Percentiles rank a stretch among this genome's conserved stretches.
Conservation (phyloP, 2,797 vertebrate genomes). For the Cheirogaleus major region DNA sequence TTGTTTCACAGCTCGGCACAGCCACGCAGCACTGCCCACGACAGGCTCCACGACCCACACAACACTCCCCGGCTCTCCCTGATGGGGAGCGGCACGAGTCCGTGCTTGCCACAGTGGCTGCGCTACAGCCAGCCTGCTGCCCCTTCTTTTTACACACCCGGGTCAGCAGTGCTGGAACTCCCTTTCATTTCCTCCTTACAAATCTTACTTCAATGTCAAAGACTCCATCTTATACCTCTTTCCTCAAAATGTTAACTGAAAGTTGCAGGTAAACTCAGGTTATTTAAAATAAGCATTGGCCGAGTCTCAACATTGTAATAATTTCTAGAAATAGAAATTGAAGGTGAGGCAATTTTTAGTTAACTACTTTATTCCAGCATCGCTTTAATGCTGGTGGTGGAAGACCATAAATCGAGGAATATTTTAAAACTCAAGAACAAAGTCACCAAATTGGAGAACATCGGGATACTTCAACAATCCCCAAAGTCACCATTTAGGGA, state of each 20-base stretch:
- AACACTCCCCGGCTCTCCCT: not conserved
- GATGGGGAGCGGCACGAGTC: not conserved
- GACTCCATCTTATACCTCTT: not conserved
- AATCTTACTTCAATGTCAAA: not conserved
- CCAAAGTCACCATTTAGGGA: not conserved
- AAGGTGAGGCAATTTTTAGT: not conserved
- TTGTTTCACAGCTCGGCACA: not conserved
- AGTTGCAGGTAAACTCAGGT: not conserved
- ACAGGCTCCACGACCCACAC: not conserved
- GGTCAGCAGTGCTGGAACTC: too few relatives aligned
- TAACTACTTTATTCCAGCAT: not conserved
- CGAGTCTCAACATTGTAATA: not conserved
- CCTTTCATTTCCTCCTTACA: not conserved
- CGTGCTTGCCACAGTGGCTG: not conserved
- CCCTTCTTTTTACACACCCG: too few relatives aligned
- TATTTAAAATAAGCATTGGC: not conserved
- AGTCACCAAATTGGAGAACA: not conserved
- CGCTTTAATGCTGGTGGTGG: not conserved
- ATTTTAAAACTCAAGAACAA: not conserved
- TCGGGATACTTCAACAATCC: not conserved
- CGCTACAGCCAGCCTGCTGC: too few relatives aligned
- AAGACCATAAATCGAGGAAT: not conserved
- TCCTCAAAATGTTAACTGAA: not conserved
- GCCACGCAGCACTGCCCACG: not conserved
- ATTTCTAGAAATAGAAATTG: not conserved